Evolutionary conservation across 1,140 invertebrate genomes (phyloP).

Genomic region (honey bee (Apis mellifera)): DNA sequence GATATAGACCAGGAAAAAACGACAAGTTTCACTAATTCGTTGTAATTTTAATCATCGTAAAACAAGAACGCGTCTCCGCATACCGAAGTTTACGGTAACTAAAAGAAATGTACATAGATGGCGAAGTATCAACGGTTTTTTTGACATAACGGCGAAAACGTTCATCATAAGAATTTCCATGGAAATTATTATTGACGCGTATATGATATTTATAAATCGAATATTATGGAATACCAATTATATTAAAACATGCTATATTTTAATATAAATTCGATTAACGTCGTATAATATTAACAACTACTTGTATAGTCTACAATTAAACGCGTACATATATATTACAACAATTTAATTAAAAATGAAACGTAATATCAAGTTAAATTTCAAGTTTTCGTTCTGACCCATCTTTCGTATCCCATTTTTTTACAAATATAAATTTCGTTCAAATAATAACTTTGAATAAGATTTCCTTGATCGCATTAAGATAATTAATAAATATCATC

Average conservation of each 20-base stretch:
- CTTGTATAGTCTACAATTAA: background rate
- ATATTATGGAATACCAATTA: background rate
- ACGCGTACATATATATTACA: background rate
- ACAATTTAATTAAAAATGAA: background rate
- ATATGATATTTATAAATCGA: too few species aligned
- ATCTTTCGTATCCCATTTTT: too few species aligned
- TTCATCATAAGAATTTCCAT: background rate
- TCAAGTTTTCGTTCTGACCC: background rate
- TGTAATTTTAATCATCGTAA: background rate
- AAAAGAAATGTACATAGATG: background rate
- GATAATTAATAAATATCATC: too few species aligned
- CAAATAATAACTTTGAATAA: too few species aligned
- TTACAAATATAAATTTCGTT: too few species aligned
- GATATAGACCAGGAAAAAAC: background rate
- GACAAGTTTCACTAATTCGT: background rate
- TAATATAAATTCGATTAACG: background rate
- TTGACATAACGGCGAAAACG: background rate
- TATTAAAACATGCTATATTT: background rate
- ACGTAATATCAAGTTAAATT: background rate
- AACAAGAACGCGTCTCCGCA: background rate
- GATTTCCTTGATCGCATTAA: too few species aligned
- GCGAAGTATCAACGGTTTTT: background rate
- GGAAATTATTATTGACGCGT: background rate
- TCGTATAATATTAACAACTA: background rate
- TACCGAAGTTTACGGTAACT: background rate